Evolutionary conservation across 2,113 vertebrate species (phyloP), one percentile per base, ranked within the genome.

Genomic region (Larimichthys crocea): DNA sequence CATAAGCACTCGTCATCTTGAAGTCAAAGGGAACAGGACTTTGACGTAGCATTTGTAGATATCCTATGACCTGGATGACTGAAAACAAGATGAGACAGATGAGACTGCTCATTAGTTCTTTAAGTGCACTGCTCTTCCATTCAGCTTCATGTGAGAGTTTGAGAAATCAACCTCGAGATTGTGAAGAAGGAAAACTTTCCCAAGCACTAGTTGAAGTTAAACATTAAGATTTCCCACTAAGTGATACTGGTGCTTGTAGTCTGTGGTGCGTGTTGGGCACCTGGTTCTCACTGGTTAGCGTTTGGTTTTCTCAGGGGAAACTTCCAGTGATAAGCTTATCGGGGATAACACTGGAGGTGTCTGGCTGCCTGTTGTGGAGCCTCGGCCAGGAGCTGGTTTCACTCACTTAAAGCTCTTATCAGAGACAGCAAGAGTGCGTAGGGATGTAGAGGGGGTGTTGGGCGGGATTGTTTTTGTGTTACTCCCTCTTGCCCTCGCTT

Each of bases 391-490:
- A 86, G 57, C 90, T 92, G 90, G 62, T 90, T 91, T 91, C 79
- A 82, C 91, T 92, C 92, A 77, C 79, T 10, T 75, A 0, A 61
- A 81, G 61, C 83, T 86, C 80, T 92, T 92, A 90, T 91, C 89
- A 64, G 50, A 50, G 63, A 68, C 7, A 1, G 63, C 15, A 69
- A 22, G 6, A 35, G 71, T 31, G 46, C 3, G 12, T 12, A 42
- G 57, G 66, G 71, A 22, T 62, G 59, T 57, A 11, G 8, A 8
- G 7, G 35, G 62, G 79, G 60, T 65, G 55, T 24, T 49, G 48
- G 74, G 52, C 22, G 53, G 49, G 67, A 48, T 49, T n/a, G 24
- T n/a, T 59, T 48, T 65, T 44, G 1, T 6, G 7, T n/a, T 10
- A 7, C 46, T 64, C n/a, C 48, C 10, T 26, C 35, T 60, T 60